Conservation (phyloP, 2,888 invertebrate species). For the Nymphalis polychloros region DNA sequence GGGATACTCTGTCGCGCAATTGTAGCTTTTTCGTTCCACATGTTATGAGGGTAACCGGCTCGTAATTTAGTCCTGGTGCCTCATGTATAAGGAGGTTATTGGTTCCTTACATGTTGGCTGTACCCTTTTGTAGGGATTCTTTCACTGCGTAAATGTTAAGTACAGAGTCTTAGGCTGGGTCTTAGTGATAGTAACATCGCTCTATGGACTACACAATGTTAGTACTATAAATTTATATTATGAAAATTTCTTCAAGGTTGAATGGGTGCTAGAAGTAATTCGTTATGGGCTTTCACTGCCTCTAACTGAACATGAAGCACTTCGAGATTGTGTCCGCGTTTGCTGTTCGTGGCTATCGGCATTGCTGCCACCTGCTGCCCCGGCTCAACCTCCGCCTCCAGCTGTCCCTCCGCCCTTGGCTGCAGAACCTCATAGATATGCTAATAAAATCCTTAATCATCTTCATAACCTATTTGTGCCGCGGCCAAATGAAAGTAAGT, state of each 20-base stretch:
- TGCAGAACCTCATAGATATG: constrained; percentile 94
- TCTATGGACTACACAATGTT: too few relatives aligned
- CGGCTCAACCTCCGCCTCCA: constrained; percentile 90
- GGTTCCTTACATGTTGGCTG: too few relatives aligned
- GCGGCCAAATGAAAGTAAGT: constrained; percentile 94
- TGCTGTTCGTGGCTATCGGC: constrained; percentile 98
- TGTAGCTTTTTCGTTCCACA: too few relatives aligned
- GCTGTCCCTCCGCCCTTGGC: constrained; percentile 94
- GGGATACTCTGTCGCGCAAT: too few relatives aligned
- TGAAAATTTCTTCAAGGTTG: constrained; percentile 83
- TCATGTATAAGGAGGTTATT: too few relatives aligned
- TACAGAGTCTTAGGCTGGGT: too few relatives aligned
- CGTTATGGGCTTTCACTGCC: constrained; percentile 96
- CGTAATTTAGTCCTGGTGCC: too few relatives aligned
- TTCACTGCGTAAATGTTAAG: too few relatives aligned
- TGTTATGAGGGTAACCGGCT: too few relatives aligned
- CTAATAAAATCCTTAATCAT: constrained; percentile 94
- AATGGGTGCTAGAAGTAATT: constrained; percentile 93
- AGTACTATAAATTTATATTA: too few relatives aligned
- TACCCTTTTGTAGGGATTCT: too few relatives aligned
- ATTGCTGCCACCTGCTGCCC: constrained; percentile 91
- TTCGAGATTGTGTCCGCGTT: constrained; percentile 97
- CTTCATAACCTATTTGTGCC: constrained; percentile 97
- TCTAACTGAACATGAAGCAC: constrained; percentile 94
- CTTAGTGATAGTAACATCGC: too few relatives aligned